A percentile compares a stretch with the other conserved stretches of the same genome.
Conservation (phyloP, 2,888 invertebrate genomes). For the Meganola albula region DNA sequence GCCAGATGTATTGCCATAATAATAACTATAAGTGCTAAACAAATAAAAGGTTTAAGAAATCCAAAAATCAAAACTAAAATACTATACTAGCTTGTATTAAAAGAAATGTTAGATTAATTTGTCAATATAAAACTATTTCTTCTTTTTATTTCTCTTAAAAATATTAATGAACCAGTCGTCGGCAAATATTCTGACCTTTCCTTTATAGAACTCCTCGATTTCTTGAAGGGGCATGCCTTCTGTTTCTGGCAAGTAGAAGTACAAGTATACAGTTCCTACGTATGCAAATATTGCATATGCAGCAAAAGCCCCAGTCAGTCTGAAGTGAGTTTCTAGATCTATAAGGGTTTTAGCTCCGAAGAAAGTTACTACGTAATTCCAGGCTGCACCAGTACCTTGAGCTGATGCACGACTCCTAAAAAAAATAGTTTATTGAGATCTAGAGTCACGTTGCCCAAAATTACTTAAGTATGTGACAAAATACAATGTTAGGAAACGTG, state of each 20-base stretch:
- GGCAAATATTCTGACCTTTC: conserved; percentile 54
- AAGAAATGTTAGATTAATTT: too few species aligned
- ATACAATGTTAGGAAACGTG: too few species aligned
- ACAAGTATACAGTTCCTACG: conserved; percentile 67
- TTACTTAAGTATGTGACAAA: too few species aligned
- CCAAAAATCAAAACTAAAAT: too few species aligned
- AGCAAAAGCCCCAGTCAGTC: conserved; percentile 70
- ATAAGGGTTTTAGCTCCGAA: conserved; percentile 74
- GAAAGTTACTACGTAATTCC: conserved; percentile 72
- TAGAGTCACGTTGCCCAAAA: too few species aligned
- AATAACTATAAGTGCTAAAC: too few species aligned
- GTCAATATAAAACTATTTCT: too few species aligned
- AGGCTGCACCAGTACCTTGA: conserved; percentile 73
- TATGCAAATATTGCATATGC: conserved; percentile 65
- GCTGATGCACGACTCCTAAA: conserved; percentile 72
- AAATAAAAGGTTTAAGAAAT: too few species aligned
- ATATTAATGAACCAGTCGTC: conserved; percentile 60
- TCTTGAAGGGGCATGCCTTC: conserved; percentile 73
- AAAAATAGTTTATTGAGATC: too few species aligned
- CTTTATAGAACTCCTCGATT: conserved; percentile 66
- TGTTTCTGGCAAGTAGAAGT: conserved; percentile 75
- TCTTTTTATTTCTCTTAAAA: conserved; percentile 48
- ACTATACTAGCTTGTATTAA: too few species aligned
- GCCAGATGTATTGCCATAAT: too few species aligned
- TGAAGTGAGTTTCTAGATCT: conserved; percentile 57